Conservation (phyloP, 2,797 vertebrate genomes). For the Gymnoscopelus microlampas region DNA sequence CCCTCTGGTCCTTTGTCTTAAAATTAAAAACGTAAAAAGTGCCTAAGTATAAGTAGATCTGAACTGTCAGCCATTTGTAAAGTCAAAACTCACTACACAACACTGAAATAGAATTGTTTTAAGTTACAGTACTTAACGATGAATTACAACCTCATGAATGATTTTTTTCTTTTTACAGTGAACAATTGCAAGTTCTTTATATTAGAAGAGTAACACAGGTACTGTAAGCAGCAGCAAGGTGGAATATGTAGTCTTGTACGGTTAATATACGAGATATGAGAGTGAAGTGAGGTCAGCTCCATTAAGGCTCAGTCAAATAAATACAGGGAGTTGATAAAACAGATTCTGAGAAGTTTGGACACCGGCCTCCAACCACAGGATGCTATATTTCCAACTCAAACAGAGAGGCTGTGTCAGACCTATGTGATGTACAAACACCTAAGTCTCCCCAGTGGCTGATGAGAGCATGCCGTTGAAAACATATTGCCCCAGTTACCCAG, state of each 20-base stretch:
- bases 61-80: slow-evolving; percentile 51
- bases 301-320: slow-evolving; percentile 50
- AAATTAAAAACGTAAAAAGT: slow-evolving; percentile 64
- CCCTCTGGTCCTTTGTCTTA: slow-evolving; percentile 76
- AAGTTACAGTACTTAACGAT: slow-evolving; percentile 57
- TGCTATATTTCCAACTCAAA: slow-evolving; percentile 35
- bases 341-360: slow-evolving; percentile 45
- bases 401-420: slow-evolving; percentile 29
- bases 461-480: slow-evolving; percentile 22
- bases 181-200: slow-evolving; percentile 50
- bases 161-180: slow-evolving; percentile 51
- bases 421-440: slow-evolving; percentile 32
- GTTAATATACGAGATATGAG: slow-evolving; percentile 6
- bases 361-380: slow-evolving; percentile 20
- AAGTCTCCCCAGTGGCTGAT: slow-evolving; percentile 21
- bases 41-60: slow-evolving; percentile 42
- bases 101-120: slow-evolving; percentile 48
- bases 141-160: slow-evolving; percentile 27
- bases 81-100: slow-evolving; percentile 57
- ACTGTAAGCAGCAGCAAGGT: slow-evolving; percentile 52
- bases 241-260: slow-evolving; percentile 28
- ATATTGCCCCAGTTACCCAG: slow-evolving; percentile 15
- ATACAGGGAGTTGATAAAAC: slow-evolving; percentile 32
- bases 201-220: slow-evolving; percentile 37
- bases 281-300: slow-evolving; percentile 37